phyloP scores from a whole-genome alignment of 64 coral and sea anemone genomes.

The Pachyseris speciosa region DNA sequence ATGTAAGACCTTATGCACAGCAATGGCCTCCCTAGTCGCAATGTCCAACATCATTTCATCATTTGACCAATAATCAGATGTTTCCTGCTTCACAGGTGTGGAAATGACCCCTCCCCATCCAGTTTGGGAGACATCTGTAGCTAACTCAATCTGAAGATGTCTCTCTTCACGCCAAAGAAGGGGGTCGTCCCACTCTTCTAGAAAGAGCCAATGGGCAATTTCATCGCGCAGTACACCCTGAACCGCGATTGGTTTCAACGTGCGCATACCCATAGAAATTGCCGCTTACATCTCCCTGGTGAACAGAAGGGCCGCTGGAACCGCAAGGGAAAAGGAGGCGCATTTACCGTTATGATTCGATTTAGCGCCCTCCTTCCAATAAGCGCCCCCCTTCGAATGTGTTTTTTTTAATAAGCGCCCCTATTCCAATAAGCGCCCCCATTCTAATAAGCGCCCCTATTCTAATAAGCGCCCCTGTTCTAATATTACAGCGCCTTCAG shows the following conservation, averaged over 20 bases:
- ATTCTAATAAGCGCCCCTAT: no score
- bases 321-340: constrained; percentile 64
- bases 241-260: not conserved
- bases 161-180: constrained; percentile 69
- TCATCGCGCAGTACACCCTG: constrained; percentile 15
- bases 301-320: constrained; percentile 48
- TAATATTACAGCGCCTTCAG: no score
- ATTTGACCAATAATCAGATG: constrained; percentile 14
- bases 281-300: constrained; percentile 61
- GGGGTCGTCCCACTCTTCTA: constrained; percentile 43
- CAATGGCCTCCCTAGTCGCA: constrained; percentile 4
- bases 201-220: constrained; percentile 64
- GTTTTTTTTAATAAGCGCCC: no score
- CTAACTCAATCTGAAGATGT: constrained; percentile 40
- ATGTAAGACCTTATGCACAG: not conserved
- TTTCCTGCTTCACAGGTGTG: not conserved
- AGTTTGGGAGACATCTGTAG: constrained; percentile 51
- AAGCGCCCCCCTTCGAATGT: no score
- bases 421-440: no score
- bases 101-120: constrained; percentile 46
- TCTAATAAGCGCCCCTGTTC: no score
- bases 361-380: no score
- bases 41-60: not conserved
- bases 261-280: constrained; percentile 47
- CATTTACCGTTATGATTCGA: no score